phyloP scores from a whole-genome alignment of 2,888 invertebrate species.

The Chelonus formosanus region DNA sequence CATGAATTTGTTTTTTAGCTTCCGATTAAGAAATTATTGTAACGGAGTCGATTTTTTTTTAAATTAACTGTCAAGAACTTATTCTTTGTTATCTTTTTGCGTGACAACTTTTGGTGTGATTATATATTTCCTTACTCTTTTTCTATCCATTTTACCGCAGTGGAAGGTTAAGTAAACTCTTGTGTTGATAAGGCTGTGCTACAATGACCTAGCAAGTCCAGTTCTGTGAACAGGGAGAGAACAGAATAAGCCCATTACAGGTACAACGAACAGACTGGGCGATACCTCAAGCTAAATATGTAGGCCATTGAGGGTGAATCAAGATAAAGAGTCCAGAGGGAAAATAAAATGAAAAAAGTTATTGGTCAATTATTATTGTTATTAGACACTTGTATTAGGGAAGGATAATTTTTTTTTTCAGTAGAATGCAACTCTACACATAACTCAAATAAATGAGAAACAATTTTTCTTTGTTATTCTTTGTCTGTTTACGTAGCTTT shows the following conservation, averaged over 20 bases:
- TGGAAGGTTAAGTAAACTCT: conserved; percentile 40
- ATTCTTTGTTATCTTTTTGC: conserved; percentile 1
- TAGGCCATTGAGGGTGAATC: conserved; percentile 14
- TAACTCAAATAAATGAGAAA: too few species aligned
- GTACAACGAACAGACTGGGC: conserved; percentile 40
- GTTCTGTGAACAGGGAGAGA: conserved; percentile 37
- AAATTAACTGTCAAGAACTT: too few species aligned
- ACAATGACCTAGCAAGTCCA: conserved; percentile 19
- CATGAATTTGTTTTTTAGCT: too few species aligned
- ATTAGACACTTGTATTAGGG: too few species aligned
- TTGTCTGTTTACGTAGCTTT: neutral
- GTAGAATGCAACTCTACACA: too few species aligned
- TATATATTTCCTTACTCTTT: conserved; percentile 7
- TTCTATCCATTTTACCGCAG: conserved; percentile 14
- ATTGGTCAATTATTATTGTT: too few species aligned
- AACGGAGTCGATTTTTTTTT: neutral
- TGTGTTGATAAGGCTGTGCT: conserved; percentile 38
- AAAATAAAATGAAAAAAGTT: neutral
- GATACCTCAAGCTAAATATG: conserved; percentile 13
- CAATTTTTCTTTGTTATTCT: too few species aligned
- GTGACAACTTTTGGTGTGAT: conserved; percentile 10
- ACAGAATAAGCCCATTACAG: conserved; percentile 52
- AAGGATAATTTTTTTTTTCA: too few species aligned
- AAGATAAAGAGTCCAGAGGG: neutral
- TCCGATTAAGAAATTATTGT: too few species aligned